phyloP scores from a whole-genome alignment of 2,797 vertebrate genomes.

The Bovichtus variegatus region DNA sequence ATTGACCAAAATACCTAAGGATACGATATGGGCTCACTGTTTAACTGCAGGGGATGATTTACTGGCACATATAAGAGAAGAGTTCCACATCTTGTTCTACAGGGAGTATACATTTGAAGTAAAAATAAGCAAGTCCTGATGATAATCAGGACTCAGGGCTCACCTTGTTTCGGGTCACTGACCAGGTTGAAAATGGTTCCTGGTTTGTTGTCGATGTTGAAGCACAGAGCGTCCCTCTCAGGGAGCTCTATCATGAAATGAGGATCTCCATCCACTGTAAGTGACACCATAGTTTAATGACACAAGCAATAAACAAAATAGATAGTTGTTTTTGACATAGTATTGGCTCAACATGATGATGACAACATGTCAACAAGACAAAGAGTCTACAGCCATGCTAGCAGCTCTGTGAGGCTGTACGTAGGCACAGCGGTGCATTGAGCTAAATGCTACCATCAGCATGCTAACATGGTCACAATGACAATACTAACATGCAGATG shows the following conservation, averaged over 20 bases:
- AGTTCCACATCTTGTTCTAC: neutral
- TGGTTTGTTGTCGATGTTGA: conserved; percentile 81
- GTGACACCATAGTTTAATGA: conserved; percentile 2
- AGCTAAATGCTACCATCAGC: too few species aligned
- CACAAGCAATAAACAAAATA: neutral
- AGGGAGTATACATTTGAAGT: neutral
- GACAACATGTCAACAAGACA: neutral
- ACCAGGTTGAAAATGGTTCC: conserved; percentile 83
- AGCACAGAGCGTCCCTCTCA: conserved; percentile 83
- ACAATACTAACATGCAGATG: neutral
- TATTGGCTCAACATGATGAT: neutral
- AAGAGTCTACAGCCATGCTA: neutral
- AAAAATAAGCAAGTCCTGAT: neutral
- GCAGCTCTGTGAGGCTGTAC: neutral
- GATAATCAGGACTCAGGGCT: conserved; percentile 2
- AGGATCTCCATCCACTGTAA: conserved; percentile 90
- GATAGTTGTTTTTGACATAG: neutral
- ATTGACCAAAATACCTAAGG: conserved; percentile 90
- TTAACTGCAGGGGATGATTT: neutral
- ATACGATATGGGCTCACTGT: neutral
- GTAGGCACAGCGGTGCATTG: too few species aligned
- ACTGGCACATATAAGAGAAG: neutral
- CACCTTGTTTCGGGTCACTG: conserved; percentile 87
- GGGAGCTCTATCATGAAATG: conserved; percentile 85
- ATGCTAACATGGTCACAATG: neutral